Evolutionary conservation across 2,888 invertebrate genomes (phyloP).

Genomic region (Bhutanitis thaidina): DNA sequence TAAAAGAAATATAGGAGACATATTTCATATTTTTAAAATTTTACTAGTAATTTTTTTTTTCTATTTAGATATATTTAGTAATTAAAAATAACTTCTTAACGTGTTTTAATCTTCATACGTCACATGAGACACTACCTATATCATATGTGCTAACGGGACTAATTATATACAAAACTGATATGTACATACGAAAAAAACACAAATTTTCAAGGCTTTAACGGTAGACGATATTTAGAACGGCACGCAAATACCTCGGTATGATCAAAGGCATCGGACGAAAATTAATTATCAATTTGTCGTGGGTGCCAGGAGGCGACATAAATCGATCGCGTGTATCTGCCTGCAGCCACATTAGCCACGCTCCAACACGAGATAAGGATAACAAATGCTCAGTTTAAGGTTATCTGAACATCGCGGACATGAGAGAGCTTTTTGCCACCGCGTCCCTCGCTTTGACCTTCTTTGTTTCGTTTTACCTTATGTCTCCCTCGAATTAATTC

Average conservation of each 20-base stretch:
- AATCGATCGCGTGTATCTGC: constrained; percentile 75
- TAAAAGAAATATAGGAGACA: no score
- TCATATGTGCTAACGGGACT: constrained; percentile 12
- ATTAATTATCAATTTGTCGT: constrained; percentile 80
- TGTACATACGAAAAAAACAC: neutral
- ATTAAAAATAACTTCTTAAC: no score
- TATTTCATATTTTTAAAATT: no score
- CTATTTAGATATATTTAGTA: no score
- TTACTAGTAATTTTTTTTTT: no score
- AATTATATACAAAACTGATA: constrained; percentile 22
- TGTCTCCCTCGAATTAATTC: constrained; percentile 15
- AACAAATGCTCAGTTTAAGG: constrained; percentile 79
- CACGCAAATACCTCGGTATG: constrained; percentile 70
- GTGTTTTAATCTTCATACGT: neutral
- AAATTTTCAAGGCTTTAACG: constrained; percentile 42
- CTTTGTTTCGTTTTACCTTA: constrained; percentile 42
- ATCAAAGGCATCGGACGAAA: constrained; percentile 70
- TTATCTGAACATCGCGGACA: constrained; percentile 78
- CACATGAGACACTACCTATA: neutral
- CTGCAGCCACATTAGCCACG: constrained; percentile 76
- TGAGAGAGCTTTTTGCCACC: constrained; percentile 78
- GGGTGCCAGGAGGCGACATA: constrained; percentile 74
- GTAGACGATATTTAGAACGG: constrained; percentile 48
- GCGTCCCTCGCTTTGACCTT: constrained; percentile 59
- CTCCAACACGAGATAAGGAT: constrained; percentile 73